These are phyloP conservation scores for Pelodytes ibericus DNA, from an alignment of 2,797 vertebrate species.

Conservation along the genomic window DNA sequence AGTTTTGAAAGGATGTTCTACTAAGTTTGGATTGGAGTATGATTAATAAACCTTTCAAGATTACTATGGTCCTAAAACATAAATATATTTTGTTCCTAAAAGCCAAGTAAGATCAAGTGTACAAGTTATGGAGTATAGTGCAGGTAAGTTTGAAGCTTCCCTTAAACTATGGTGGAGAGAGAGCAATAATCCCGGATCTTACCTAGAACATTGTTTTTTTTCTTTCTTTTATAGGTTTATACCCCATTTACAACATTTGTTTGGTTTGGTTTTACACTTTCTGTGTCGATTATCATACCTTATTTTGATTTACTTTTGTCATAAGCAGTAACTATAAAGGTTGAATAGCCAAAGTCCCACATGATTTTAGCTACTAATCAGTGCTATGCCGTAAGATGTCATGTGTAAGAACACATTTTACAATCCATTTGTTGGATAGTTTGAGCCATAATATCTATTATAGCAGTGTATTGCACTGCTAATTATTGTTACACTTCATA, in stretches of 20 bases:
- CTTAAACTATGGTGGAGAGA: background rate
- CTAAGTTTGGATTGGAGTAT: too few species aligned
- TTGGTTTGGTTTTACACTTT: slow-evolving; percentile 1
- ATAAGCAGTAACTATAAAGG: background rate
- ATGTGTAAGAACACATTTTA: slow-evolving; percentile 14
- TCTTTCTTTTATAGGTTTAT: background rate
- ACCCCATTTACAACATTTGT: background rate
- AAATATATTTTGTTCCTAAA: too few species aligned
- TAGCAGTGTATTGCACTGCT: slow-evolving; percentile 33
- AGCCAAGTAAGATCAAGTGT: too few species aligned
- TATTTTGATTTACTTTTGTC: slow-evolving; percentile 1
- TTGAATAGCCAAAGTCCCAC: background rate
- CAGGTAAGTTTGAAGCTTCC: background rate
- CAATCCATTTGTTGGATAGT: slow-evolving; percentile 3
- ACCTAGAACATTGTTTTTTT: background rate
- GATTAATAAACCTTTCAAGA: too few species aligned
- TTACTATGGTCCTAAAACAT: too few species aligned
- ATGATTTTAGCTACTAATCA: background rate
- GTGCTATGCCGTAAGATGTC: background rate
- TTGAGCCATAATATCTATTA: slow-evolving; percentile 18
- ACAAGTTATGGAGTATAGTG: too few species aligned
- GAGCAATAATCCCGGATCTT: background rate
- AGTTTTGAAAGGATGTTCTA: too few species aligned
- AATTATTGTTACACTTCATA: slow-evolving; percentile 39
- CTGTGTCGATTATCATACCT: background rate